Percentiles rank a stretch among this genome's conserved stretches.
These are phyloP conservation scores for Temnothorax longispinosus DNA, from an alignment of 1,140 invertebrate species.

Conservation along the genomic window DNA sequence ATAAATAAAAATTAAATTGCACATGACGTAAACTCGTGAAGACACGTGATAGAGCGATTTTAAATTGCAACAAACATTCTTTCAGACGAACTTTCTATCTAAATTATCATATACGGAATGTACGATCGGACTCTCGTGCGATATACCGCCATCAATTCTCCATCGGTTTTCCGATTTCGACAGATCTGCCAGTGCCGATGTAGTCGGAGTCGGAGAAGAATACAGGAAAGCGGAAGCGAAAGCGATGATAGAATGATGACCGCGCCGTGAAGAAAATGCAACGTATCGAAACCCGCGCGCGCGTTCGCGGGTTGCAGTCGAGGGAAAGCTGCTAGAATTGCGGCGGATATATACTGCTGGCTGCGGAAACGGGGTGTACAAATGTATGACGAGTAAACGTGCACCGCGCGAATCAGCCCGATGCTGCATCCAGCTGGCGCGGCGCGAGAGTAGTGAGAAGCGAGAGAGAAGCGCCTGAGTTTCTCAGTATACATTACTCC, in stretches of 20 bases:
- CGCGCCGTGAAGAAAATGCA: slow-evolving; percentile 30
- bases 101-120: slow-evolving; percentile 10
- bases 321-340: slow-evolving; percentile 23
- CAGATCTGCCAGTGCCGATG: neutral
- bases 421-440: slow-evolving; percentile 32
- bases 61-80: neutral
- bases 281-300: neutral
- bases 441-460: slow-evolving; percentile 55
- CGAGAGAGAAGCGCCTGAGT: slow-evolving; percentile 42
- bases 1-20: neutral
- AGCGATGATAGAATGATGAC: slow-evolving; percentile 50
- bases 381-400: slow-evolving; percentile 56
- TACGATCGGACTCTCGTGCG: neutral
- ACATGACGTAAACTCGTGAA: neutral
- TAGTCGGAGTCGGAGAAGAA: neutral
- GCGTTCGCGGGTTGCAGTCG: neutral
- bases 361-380: slow-evolving; percentile 41
- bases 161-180: slow-evolving; percentile 35
- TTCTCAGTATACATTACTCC: slow-evolving; percentile 73
- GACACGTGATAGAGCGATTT: neutral
- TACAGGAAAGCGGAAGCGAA: slow-evolving; percentile 2
- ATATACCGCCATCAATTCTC: neutral
- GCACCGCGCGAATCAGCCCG: slow-evolving; percentile 36
- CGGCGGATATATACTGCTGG: slow-evolving; percentile 8
- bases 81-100: neutral